Base-by-base conservation (phyloP, 1,140 invertebrate genomes). In the Muscidifurax raptorellus region DNA sequence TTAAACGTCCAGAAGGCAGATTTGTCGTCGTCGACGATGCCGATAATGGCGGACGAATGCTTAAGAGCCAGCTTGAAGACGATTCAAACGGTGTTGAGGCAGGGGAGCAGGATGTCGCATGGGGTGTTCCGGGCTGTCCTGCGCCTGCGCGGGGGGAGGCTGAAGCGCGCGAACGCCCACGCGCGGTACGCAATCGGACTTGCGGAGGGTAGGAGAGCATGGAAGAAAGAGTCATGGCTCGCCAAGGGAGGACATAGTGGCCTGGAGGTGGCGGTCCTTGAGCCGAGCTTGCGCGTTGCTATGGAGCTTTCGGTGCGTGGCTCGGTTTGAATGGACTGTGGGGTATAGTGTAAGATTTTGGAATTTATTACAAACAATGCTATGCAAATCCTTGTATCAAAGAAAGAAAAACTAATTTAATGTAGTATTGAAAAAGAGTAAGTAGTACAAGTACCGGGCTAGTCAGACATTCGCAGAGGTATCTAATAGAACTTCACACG, bases 61-160 rank as follows among this genome's bases (percentile, higher is more conserved):
- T 88, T 88, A 86, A 87, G 80, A 87, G 84, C 52, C 47, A 79
- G 85, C 86, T 88, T 86, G 88, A 87, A 89, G 89, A 89, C 86
- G 88, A 87, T 87, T 87, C 86, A 87, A 87, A 88, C 86, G 89
- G 86, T 87, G 47, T 13, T 80, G 71, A 25, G 47, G 66, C 86
- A 88, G 89, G 88, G 80, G 75, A 89, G 71, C 87, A 89, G 86
- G 82, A 89, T 5, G 32, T 76, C 40, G 67, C 28, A 52, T 15
- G 71, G 30, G 81, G 7, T 76, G 28, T 28, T 47, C 40, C 36
- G 22, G 28, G 86, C 83, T 87, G 36, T 72, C 44, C 36, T 72
- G 80, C 69, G 74, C 79, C 27, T 52, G 66, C 83, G 67, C 67
- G 22, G 75, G 36, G 40, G 74, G 40, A 27, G 44, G 40, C 30